Evolutionary conservation across 2,113 vertebrate species (phyloP), one percentile per base, ranked within the genome.

Genomic region (Amazona vittata): DNA sequence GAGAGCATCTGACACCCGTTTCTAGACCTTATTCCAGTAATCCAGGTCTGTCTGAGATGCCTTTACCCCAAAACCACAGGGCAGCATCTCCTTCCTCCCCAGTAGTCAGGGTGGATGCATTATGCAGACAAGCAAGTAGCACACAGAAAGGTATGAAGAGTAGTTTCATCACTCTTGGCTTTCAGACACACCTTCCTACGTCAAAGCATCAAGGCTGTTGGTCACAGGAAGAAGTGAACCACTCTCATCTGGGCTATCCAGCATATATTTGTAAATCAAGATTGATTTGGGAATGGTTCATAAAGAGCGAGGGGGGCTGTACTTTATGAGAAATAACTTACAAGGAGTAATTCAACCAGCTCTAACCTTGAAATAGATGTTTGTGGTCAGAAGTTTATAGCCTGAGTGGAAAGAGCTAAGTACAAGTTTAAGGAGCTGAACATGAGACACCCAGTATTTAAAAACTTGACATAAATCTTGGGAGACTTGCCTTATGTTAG

Each of bases 391-490:
- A 89, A 81, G 69, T 92, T 91, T 84, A 93, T 75, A 75, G 76
- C 29, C 39, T 64, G 43, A 75, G 73, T 67, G 59, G 46, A 89
- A 93, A 86, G 47, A 85, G 41, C 71, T 95, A 71, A 93, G 55
- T 81, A 44, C 28, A 53, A 50, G 41, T 81, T 92, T 75, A 89
- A 96, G 82, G 50, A 89, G 26, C 83, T 93, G 86, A 88, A 78
- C 25, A 47, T 64, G 68, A 92, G 39, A 92, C 83, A 86, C 64
- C 10, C 29, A 44, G 21, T 83, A 93, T 95, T 92, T 52, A 71
- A 96, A 95, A 93, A 52, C 24, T 44, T 50, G n/a, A 29, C 44
- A 84, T 94, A 91, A 96, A 95, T 96, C 73, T 95, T 8, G 3
- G 6, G 41, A 76, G 59, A 6, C 46, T 86, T 90, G 35, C 15